These are phyloP conservation scores for Microcebus griseorufus DNA, from an alignment of 2,113 vertebrate genomes.

Conservation along the genomic window DNA sequence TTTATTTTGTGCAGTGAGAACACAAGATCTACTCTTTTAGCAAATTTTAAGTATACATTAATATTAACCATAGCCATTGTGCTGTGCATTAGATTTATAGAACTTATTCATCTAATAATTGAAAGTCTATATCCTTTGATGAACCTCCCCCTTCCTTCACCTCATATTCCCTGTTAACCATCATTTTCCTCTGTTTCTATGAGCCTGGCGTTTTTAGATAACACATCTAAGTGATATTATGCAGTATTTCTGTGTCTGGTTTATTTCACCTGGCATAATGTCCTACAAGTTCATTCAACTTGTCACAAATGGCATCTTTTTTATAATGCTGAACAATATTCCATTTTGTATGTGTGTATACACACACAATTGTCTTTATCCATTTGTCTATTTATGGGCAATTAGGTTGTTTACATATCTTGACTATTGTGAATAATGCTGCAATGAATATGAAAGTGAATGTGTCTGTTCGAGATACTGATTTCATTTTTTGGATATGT, in stretches of 20 bases:
- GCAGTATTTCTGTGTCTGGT: background rate
- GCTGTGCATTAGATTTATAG: background rate
- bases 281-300: background rate
- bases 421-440: background rate
- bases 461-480: background rate
- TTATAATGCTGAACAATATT: background rate
- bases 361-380: background rate
- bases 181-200: background rate
- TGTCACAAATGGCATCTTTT: too few relatives aligned
- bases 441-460: background rate
- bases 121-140: background rate
- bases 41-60: background rate
- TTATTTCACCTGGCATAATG: background rate
- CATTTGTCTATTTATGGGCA: background rate
- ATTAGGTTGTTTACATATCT: background rate
- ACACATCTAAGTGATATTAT: too few relatives aligned
- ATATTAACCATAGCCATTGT: background rate
- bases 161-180: rapidly evolving
- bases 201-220: background rate
- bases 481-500: background rate
- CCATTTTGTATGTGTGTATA: too few relatives aligned
- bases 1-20: background rate
- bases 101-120: background rate
- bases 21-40: background rate
- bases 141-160: background rate